phyloP scores from a whole-genome alignment of 1,140 invertebrate genomes.

The Diorhabda carinulata region DNA sequence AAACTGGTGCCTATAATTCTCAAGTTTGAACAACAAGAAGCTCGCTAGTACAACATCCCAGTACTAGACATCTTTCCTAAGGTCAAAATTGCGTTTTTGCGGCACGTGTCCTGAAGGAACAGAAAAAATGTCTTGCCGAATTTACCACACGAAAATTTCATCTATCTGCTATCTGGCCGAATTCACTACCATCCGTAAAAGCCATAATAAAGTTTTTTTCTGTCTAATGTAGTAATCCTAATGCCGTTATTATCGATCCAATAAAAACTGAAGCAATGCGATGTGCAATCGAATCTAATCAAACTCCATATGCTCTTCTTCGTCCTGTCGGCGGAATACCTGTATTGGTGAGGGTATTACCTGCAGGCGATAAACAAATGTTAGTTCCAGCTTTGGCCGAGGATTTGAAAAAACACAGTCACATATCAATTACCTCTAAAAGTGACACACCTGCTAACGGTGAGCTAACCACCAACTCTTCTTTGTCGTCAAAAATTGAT shows the following conservation, averaged over 20 bases:
- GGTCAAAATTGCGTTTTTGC: no score
- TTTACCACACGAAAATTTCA: no score
- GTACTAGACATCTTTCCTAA: no score
- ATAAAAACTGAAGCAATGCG: constrained; percentile 60
- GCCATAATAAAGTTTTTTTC: no score
- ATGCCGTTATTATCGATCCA: constrained; percentile 52
- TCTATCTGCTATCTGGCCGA: no score
- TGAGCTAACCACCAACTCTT: not conserved
- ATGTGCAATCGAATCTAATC: constrained; percentile 47
- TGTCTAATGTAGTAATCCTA: no score
- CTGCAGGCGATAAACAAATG: constrained; percentile 53
- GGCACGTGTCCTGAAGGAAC: no score
- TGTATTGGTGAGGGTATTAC: constrained; percentile 58
- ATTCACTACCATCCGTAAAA: no score
- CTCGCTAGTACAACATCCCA: no score
- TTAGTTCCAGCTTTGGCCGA: constrained; percentile 44
- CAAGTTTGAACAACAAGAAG: no score
- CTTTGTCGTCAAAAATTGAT: not conserved
- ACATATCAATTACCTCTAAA: constrained; percentile 39
- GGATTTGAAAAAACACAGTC: constrained; percentile 42
- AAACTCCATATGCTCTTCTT: constrained; percentile 58
- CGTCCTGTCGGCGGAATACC: constrained; percentile 57
- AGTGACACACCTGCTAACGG: constrained; percentile 5
- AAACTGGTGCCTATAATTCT: no score
- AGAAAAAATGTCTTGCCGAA: no score